A percentile compares a stretch with the other conserved stretches of the same genome.
Evolutionary conservation across 2,888 invertebrate species (phyloP).

Genomic region (Pandemis heparana): DNA sequence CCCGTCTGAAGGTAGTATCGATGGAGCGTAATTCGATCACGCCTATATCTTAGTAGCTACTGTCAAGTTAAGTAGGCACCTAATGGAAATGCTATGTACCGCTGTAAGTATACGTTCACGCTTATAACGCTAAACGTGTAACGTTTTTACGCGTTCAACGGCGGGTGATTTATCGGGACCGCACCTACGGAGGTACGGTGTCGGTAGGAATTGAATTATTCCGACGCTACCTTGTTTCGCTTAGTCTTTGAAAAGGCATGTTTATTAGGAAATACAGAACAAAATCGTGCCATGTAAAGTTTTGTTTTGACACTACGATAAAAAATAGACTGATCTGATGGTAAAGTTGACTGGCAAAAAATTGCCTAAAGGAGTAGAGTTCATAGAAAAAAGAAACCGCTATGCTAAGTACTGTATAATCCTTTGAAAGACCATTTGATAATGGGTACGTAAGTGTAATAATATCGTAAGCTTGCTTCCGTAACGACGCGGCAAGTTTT

Average conservation of each 20-base stretch:
- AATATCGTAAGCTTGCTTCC: neutral
- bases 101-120: conserved; percentile 59
- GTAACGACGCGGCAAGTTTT: neutral
- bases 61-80: conserved; percentile 74
- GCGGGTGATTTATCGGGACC: conserved; percentile 44
- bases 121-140: conserved; percentile 51
- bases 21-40: conserved; percentile 75
- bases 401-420: neutral
- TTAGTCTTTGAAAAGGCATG: conserved; percentile 21
- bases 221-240: conserved; percentile 10
- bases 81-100: conserved; percentile 81
- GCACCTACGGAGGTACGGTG: conserved; percentile 28
- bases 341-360: neutral
- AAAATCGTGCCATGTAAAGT: neutral
- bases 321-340: neutral
- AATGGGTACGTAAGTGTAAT: neutral
- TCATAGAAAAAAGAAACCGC: neutral
- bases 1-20: conserved; percentile 56
- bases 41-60: conserved; percentile 63
- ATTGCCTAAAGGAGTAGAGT: neutral
- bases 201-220: conserved; percentile 41
- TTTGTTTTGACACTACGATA: neutral
- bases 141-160: conserved; percentile 50
- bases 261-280: conserved; percentile 7
- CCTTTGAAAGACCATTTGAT: neutral